phyloP scores from a whole-genome alignment of 2,797 vertebrate species.

The Hippocampus kuda region DNA sequence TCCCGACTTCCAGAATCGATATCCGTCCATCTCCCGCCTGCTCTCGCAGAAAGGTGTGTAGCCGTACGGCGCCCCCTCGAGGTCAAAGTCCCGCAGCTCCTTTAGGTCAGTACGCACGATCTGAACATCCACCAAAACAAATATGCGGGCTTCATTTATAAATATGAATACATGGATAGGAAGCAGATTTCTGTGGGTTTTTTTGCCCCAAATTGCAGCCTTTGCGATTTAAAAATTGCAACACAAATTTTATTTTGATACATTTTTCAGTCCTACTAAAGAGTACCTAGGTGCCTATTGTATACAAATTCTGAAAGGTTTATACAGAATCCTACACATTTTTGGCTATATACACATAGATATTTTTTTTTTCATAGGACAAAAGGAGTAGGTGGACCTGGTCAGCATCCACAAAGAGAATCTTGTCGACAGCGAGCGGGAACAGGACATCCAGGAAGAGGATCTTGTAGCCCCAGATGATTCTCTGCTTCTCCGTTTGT shows the following conservation, averaged over 20 bases:
- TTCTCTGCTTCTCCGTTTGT: conserved; percentile 93
- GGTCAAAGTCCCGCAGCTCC: conserved; percentile 85
- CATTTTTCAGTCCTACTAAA: no score
- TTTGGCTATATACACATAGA: not conserved
- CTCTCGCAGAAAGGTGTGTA: conserved; percentile 98
- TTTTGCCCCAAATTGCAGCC: no score
- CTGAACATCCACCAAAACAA: conserved; percentile 48
- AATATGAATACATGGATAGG: no score
- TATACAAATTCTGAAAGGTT: no score
- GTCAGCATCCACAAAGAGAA: conserved; percentile 95
- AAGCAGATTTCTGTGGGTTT: no score
- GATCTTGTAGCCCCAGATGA: conserved; percentile 99
- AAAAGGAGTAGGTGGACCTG: conserved; percentile 65
- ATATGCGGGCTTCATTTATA: no score
- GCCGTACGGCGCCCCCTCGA: conserved; percentile 93
- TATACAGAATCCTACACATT: no score
- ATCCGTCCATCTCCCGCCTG: conserved; percentile 93
- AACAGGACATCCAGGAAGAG: conserved; percentile 97
- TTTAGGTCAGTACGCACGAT: conserved; percentile 97
- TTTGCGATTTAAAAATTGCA: no score
- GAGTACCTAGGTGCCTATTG: no score
- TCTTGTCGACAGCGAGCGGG: conserved; percentile 89
- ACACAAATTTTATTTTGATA: no score
- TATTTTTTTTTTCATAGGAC: not conserved
- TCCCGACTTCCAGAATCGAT: conserved; percentile 95